Conservation (phyloP, 2,113 vertebrate species). For the Phycodurus eques region DNA sequence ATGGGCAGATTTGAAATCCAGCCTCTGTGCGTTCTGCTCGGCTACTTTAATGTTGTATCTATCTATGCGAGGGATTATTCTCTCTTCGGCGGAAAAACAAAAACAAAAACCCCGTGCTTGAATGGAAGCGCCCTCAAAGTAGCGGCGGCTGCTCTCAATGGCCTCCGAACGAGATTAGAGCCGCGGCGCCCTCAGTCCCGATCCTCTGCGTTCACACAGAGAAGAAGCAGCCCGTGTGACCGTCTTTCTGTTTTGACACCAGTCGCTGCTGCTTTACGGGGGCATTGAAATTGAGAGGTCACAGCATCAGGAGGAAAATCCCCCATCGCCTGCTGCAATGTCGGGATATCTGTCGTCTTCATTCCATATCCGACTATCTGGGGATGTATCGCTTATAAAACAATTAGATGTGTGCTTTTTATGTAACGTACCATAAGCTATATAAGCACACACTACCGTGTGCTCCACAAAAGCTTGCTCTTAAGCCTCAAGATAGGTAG, state of each 20-base stretch:
- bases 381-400: not conserved
- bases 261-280: conserved; percentile 49
- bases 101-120: conserved; percentile 71
- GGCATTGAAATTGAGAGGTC: conserved; percentile 68
- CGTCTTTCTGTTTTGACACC: conserved; percentile 69
- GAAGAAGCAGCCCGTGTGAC: conserved; percentile 70
- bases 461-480: not conserved
- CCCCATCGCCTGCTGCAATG: conserved; percentile 30
- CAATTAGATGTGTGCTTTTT: too few relatives aligned
- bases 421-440: not conserved
- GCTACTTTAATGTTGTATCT: conserved; percentile 78
- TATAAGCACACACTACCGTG: not conserved
- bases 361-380: not conserved
- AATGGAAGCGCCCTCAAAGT: conserved; percentile 73
- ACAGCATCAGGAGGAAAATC: conserved; percentile 38
- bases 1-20: conserved; percentile 73
- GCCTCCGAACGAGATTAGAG: conserved; percentile 78
- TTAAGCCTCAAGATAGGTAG: not conserved
- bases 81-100: conserved; percentile 52
- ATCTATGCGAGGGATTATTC: conserved; percentile 77
- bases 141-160: conserved; percentile 71
- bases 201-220: conserved; percentile 70
- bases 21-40: conserved; percentile 74
- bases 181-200: conserved; percentile 66
- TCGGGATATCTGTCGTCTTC: conserved; percentile 15